Percentiles rank a stretch among this genome's conserved stretches.
Conservation (phyloP, 2,888 invertebrate species). For the Nowickia ferox region DNA sequence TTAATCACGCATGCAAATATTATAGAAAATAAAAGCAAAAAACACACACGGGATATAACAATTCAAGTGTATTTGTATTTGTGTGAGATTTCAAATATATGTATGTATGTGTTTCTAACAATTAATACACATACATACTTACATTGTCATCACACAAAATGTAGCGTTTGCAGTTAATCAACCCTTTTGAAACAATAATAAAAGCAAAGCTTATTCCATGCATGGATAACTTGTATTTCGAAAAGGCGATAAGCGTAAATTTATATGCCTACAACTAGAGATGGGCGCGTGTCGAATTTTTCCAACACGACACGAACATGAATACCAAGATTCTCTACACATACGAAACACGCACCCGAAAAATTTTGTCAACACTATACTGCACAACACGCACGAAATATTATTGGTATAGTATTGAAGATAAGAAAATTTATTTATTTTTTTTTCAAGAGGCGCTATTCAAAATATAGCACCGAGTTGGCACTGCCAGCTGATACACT, state of each 20-base stretch:
- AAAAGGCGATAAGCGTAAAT: background rate
- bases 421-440: too few relatives aligned
- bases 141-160: constrained; percentile 10
- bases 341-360: too few relatives aligned
- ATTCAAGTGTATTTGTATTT: constrained; percentile 41
- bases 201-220: background rate
- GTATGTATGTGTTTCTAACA: background rate
- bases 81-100: background rate
- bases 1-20: background rate
- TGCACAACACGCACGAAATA: too few relatives aligned
- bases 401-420: too few relatives aligned
- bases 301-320: too few relatives aligned
- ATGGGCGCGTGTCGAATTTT: too few relatives aligned
- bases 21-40: background rate
- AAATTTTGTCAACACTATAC: too few relatives aligned
- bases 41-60: background rate
- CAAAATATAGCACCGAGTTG: too few relatives aligned
- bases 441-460: too few relatives aligned
- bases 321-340: too few relatives aligned
- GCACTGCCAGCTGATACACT: too few relatives aligned
- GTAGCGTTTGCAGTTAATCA: constrained; percentile 44
- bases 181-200: constrained; percentile 38
- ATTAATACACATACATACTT: background rate
- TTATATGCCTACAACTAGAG: too few relatives aligned
- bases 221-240: background rate